These are phyloP conservation scores for Xenotilapia leptura DNA, from an alignment of 2,113 vertebrate species.

Conservation along the genomic window DNA sequence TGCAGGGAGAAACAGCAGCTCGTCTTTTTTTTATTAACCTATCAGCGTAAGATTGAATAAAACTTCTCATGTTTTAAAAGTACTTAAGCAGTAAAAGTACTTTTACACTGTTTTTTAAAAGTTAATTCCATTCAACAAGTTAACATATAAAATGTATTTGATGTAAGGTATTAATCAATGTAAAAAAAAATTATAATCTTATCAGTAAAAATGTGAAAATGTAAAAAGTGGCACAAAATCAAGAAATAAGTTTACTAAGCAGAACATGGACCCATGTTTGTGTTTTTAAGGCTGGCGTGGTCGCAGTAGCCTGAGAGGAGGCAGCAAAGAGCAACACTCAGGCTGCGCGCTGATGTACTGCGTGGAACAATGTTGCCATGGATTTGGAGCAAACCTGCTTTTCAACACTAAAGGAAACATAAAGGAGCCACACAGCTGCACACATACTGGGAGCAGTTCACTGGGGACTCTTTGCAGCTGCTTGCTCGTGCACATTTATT, in stretches of 20 bases:
- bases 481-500: not conserved
- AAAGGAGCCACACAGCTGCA: not conserved
- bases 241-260: not conserved
- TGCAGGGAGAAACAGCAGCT: accelerated
- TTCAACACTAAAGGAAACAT: not conserved
- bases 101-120: not conserved
- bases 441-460: not conserved
- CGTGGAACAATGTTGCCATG: not conserved
- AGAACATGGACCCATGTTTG: accelerated
- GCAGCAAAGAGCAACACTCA: not conserved
- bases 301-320: not conserved
- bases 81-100: not conserved
- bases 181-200: not conserved
- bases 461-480: not conserved
- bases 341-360: accelerated
- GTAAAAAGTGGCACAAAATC: not conserved
- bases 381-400: accelerated
- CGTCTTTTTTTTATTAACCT: not conserved
- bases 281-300: not conserved
- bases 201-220: not conserved
- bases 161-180: not conserved
- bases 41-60: accelerated
- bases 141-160: not conserved
- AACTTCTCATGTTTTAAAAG: not conserved
- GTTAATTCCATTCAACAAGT: accelerated